Conservation (phyloP, 2,888 invertebrate genomes). For the Noctuana brunneofusca region DNA sequence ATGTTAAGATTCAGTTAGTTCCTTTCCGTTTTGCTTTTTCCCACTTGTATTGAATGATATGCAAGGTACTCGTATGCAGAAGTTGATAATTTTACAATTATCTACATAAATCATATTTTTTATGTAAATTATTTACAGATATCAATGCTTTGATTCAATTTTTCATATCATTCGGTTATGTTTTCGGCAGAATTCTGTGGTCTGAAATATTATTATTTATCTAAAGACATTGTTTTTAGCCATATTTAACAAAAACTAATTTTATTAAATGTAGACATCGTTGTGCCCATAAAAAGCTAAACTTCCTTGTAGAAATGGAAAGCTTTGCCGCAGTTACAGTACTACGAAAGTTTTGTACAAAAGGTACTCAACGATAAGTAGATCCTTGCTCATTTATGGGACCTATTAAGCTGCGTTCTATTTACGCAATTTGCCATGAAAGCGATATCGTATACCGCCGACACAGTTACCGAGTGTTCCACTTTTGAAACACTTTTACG, state of each 20-base stretch:
- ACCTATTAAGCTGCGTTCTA: slow-evolving; percentile 15
- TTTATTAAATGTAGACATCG: too few relatives aligned
- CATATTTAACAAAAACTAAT: too few relatives aligned
- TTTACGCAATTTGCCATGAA: slow-evolving; percentile 14
- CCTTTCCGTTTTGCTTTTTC: slow-evolving; percentile 21
- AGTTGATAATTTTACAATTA: neutral
- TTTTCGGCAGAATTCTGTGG: too few relatives aligned
- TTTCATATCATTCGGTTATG: neutral
- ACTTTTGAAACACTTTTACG: slow-evolving; percentile 28
- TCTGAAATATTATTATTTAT: too few relatives aligned
- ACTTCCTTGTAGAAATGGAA: neutral
- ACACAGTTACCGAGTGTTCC: slow-evolving; percentile 32
- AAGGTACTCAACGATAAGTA: slow-evolving; percentile 2
- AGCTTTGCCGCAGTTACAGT: neutral
- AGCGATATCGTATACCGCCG: slow-evolving; percentile 25
- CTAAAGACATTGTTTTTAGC: too few relatives aligned
- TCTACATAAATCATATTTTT: too few relatives aligned
- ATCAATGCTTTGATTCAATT: too few relatives aligned
- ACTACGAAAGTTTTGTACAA: neutral
- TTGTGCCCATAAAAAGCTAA: too few relatives aligned
- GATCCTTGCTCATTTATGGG: slow-evolving; percentile 16
- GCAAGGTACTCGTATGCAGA: neutral
- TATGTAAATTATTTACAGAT: neutral
- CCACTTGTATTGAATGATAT: slow-evolving; percentile 16
- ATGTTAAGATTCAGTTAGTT: slow-evolving; percentile 33